A percentile compares a stretch with the other conserved stretches of the same genome.
phyloP scores from a whole-genome alignment of 2,113 vertebrate genomes.

The Amphiprion percula region DNA sequence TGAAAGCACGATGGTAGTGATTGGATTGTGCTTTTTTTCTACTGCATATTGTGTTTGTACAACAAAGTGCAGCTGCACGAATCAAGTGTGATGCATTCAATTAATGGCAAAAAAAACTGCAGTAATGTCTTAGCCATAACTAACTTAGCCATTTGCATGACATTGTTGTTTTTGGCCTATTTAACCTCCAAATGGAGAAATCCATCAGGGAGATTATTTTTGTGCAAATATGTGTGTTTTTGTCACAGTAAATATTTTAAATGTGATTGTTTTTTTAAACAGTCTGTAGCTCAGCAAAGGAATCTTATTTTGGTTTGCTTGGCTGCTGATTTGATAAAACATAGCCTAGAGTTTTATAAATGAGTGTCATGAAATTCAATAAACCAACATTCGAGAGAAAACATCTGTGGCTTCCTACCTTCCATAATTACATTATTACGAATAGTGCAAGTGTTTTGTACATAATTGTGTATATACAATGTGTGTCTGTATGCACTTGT shows the following conservation, averaged over 20 bases:
- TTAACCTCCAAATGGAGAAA: slow-evolving; percentile 14
- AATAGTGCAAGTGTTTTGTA: neutral
- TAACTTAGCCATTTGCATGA: neutral
- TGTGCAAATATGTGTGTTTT: slow-evolving; percentile 1
- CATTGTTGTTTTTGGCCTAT: neutral
- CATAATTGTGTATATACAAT: neutral
- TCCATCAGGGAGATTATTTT: slow-evolving; percentile 8
- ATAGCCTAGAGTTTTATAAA: neutral
- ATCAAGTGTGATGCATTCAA: neutral
- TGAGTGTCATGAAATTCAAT: slow-evolving; percentile 50
- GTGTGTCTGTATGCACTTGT: neutral
- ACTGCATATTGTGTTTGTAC: too few relatives aligned
- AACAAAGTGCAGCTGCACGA: neutral
- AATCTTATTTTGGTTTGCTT: neutral
- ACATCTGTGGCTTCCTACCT: slow-evolving; percentile 19
- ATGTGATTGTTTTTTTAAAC: neutral
- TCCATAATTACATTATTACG: neutral
- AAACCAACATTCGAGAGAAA: slow-evolving; percentile 44
- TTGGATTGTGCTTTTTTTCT: too few relatives aligned
- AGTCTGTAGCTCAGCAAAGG: neutral
- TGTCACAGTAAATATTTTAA: neutral
- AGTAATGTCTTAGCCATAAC: too few relatives aligned
- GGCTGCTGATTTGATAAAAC: slow-evolving; percentile 2
- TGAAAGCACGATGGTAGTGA: too few relatives aligned
- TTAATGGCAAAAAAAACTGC: neutral